These are phyloP conservation scores for Diachasma alloeum DNA, from an alignment of 1,140 invertebrate species.

Conservation along the genomic window DNA sequence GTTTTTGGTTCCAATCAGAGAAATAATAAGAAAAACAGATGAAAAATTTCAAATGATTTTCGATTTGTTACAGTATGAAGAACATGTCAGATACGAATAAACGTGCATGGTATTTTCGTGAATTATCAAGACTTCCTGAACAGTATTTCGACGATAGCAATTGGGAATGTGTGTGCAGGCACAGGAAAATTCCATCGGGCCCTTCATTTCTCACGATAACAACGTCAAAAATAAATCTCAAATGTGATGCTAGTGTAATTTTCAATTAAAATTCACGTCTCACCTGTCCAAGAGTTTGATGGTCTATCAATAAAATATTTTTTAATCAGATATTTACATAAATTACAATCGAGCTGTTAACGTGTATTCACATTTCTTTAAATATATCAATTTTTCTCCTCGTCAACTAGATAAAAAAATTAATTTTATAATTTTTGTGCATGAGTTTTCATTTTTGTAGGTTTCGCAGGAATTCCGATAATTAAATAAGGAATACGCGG, in stretches of 20 bases:
- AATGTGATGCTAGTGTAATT: not conserved
- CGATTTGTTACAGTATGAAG: not conserved
- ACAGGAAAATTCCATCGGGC: not conserved
- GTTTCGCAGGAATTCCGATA: not conserved
- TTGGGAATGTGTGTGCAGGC: not conserved
- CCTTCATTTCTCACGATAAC: not conserved
- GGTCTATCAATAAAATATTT: not conserved
- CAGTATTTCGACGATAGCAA: not conserved
- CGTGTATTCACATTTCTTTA: not conserved
- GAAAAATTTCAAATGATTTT: not conserved
- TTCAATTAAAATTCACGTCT: not conserved
- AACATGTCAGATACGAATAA: not conserved
- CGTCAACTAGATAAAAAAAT: not conserved
- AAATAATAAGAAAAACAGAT: not conserved
- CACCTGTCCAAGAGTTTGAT: not conserved
- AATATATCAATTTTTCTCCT: not conserved
- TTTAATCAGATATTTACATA: not conserved
- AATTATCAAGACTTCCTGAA: not conserved
- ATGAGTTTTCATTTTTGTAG: not conserved
- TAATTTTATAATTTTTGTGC: constrained; percentile 5
- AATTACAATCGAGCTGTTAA: constrained; percentile 1
- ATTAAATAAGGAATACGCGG: not conserved
- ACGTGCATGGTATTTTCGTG: not conserved
- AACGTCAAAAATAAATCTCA: not conserved
- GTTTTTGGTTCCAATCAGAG: not conserved